Conservation (phyloP, 2,797 vertebrate genomes). For the Acipenser transmontanus region DNA sequence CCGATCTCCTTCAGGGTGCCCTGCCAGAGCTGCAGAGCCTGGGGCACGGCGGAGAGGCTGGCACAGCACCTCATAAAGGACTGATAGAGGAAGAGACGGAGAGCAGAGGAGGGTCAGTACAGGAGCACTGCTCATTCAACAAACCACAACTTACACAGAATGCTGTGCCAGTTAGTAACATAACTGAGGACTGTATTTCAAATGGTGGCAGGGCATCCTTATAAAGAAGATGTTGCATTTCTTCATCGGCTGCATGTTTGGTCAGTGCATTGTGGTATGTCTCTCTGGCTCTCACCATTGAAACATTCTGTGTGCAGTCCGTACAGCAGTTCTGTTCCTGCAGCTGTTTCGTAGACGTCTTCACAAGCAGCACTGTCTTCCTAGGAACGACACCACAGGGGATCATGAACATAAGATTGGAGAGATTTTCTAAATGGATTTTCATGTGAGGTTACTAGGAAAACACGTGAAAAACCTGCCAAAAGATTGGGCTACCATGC, state of each 20-base stretch:
- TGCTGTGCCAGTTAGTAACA: background rate
- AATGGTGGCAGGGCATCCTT: background rate
- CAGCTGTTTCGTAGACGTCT: slow-evolving; percentile 32
- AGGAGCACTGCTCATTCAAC: background rate
- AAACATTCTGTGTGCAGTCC: slow-evolving; percentile 56
- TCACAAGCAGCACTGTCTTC: slow-evolving; percentile 63
- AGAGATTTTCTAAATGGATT: no score
- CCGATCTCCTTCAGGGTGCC: slow-evolving; percentile 80
- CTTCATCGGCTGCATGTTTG: no score
- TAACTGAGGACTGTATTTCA: background rate
- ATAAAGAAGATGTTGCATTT: no score
- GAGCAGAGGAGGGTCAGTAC: background rate
- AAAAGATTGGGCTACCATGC: no score
- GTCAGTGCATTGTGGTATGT: no score
- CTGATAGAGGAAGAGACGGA: slow-evolving; percentile 43
- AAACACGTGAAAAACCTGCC: no score
- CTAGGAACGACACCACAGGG: slow-evolving; percentile 44
- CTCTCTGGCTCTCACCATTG: slow-evolving; percentile 57
- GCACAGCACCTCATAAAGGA: slow-evolving; percentile 57
- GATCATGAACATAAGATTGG: no score
- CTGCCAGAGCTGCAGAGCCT: slow-evolving; percentile 63
- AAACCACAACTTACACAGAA: background rate
- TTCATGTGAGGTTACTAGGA: no score
- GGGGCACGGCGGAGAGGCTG: slow-evolving; percentile 45
- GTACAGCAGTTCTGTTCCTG: slow-evolving; percentile 40